Conservation (phyloP, 2,113 vertebrate species). For the Numenius arquata region DNA sequence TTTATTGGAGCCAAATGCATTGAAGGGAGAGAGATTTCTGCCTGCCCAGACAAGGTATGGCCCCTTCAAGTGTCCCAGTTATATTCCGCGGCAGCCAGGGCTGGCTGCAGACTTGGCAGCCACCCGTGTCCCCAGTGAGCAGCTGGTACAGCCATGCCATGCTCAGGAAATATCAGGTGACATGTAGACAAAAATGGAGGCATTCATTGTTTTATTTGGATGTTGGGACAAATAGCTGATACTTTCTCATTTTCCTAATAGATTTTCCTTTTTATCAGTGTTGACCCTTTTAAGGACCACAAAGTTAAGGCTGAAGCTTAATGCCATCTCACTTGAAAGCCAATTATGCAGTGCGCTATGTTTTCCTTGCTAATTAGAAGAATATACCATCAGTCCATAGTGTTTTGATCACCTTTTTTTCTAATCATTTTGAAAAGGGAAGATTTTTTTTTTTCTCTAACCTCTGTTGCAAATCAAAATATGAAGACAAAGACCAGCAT, state of each 20-base stretch:
- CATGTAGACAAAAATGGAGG: neutral
- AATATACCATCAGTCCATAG: neutral
- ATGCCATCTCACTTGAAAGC: neutral
- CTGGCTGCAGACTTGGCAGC: neutral
- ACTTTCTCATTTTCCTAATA: neutral
- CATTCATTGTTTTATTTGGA: neutral
- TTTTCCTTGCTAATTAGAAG: neutral
- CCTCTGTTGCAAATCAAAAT: neutral
- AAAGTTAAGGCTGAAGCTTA: neutral
- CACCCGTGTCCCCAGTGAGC: neutral
- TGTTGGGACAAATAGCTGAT: neutral
- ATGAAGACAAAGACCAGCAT: neutral
- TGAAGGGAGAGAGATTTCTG: neutral
- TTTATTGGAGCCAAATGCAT: neutral
- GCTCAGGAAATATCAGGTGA: neutral
- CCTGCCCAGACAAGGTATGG: neutral
- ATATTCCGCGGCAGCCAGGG: neutral
- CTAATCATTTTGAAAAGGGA: neutral
- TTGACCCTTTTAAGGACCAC: neutral
- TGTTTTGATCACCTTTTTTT: neutral
- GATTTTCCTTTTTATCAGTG: neutral
- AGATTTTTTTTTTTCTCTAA: neutral
- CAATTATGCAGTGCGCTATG: accelerated
- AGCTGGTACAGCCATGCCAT: neutral
- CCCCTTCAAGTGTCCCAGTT: neutral